Percentiles rank a stretch among this genome's conserved stretches.
These are phyloP conservation scores for Laterallus jamaicensis DNA, from an alignment of 2,113 vertebrate species.

Conservation along the genomic window DNA sequence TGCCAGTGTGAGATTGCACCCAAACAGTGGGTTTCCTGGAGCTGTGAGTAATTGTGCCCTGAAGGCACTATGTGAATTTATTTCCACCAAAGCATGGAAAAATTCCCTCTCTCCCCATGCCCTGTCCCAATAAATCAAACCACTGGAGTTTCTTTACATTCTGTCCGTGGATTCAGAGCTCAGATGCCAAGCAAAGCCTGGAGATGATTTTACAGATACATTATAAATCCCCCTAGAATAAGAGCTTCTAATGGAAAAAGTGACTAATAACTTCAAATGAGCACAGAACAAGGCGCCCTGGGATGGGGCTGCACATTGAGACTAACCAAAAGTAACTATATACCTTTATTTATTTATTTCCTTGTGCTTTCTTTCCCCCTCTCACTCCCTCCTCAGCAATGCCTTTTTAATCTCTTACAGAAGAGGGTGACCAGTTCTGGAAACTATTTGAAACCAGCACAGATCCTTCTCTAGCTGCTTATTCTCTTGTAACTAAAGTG, in stretches of 20 bases:
- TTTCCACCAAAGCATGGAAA: constrained; percentile 46
- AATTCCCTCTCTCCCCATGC: background rate
- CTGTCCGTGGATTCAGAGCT: background rate
- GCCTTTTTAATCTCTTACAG: constrained; percentile 49
- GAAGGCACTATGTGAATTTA: constrained; percentile 11
- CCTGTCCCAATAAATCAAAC: constrained; percentile 42
- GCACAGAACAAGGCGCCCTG: background rate
- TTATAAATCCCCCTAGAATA: constrained; percentile 60
- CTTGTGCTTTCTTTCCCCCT: background rate
- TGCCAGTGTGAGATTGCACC: background rate
- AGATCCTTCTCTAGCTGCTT: background rate
- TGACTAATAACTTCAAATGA: constrained; percentile 50
- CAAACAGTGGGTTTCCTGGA: background rate
- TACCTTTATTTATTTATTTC: constrained; percentile 45
- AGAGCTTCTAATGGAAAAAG: constrained; percentile 65
- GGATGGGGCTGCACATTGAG: background rate
- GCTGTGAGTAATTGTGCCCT: background rate
- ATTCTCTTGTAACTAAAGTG: background rate
- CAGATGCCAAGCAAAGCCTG: constrained; percentile 60
- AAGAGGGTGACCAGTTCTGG: constrained; percentile 19
- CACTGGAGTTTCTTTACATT: constrained; percentile 49
- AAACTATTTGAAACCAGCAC: constrained; percentile 18
- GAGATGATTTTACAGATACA: constrained; percentile 61
- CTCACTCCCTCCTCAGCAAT: background rate
- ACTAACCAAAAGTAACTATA: constrained; percentile 53